A percentile compares a stretch with the other conserved stretches of the same genome.
Evolutionary conservation across 2,113 vertebrate species (phyloP).

Genomic region (Dicentrarchus labrax): DNA sequence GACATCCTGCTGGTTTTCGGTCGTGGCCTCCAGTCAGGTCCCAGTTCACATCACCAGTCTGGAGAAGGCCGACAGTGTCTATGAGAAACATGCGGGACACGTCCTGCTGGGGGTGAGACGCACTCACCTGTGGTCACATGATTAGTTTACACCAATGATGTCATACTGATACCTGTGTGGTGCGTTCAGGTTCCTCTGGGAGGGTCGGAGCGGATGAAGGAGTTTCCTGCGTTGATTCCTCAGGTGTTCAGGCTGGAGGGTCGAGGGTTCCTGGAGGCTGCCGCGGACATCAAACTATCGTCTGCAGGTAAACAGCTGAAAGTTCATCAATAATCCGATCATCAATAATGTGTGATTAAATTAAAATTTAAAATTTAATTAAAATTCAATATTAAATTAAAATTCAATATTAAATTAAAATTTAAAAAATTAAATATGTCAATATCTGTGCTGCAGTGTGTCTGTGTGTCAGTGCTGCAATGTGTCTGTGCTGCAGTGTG

Average conservation of each 20-base stretch:
- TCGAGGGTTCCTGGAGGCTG: conserved; percentile 82
- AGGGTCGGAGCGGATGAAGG: conserved; percentile 91
- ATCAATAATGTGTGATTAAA: too few species aligned
- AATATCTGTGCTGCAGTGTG: too few species aligned
- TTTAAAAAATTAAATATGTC: too few species aligned
- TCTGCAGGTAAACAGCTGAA: conserved; percentile 88
- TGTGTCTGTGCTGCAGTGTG: too few species aligned
- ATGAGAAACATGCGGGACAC: conserved; percentile 87
- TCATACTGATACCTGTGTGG: not conserved
- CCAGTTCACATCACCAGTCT: conserved; percentile 87
- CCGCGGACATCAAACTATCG: conserved; percentile 93
- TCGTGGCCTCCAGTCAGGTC: conserved; percentile 87
- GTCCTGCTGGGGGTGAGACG: conserved; percentile 88
- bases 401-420: too few species aligned
- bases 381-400: too few species aligned
- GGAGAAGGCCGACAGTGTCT: conserved; percentile 86
- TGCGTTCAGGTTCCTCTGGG: conserved; percentile 88
- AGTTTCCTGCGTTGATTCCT: conserved; percentile 88
- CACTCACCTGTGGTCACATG: not conserved
- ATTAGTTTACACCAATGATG: too few species aligned
- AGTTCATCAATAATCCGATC: not conserved
- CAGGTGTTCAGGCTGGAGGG: conserved; percentile 89
- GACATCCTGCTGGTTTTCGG: conserved; percentile 91
- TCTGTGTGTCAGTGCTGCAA: too few species aligned
- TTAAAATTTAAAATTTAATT: too few species aligned